phyloP scores from a whole-genome alignment of 92 coral and sea anemone genomes.

The Bergia sp. region DNA sequence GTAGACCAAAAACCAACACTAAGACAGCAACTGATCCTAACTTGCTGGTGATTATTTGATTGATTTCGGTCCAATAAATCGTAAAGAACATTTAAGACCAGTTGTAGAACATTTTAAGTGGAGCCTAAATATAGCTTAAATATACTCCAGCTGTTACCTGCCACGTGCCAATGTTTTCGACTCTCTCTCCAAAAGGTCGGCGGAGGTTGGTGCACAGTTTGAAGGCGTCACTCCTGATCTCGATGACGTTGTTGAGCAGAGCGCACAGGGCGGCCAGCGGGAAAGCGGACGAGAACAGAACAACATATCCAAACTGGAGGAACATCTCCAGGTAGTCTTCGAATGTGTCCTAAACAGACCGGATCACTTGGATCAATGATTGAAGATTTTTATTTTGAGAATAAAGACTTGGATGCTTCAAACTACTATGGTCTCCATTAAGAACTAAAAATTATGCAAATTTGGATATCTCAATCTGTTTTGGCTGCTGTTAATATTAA shows the following conservation, averaged over 20 bases:
- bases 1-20: no score
- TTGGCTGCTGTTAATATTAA: no score
- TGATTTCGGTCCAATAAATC: no score
- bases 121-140: not conserved
- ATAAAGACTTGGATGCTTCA: not conserved
- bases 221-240: conserved; percentile 99
- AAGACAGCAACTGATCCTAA: no score
- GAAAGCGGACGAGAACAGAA: conserved; percentile 96
- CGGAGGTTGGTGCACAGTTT: conserved; percentile 98
- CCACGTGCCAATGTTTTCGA: conserved; percentile 99
- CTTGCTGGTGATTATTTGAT: no score
- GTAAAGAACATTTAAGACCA: no score
- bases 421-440: no score
- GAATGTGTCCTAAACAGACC: conserved; percentile 83
- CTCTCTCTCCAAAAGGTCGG: conserved; percentile 96
- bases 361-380: not conserved
- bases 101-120: no score
- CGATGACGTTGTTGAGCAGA: conserved; percentile 91
- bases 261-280: conserved; percentile 99
- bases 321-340: conserved; percentile 99
- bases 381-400: not conserved
- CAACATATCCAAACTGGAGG: conserved; percentile 99
- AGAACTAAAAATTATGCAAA: no score
- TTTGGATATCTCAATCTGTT: no score
- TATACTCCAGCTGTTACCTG: conserved; percentile 65